Evolutionary conservation across 2,797 vertebrate genomes (phyloP).

Genomic region (Phoebastria nigripes): DNA sequence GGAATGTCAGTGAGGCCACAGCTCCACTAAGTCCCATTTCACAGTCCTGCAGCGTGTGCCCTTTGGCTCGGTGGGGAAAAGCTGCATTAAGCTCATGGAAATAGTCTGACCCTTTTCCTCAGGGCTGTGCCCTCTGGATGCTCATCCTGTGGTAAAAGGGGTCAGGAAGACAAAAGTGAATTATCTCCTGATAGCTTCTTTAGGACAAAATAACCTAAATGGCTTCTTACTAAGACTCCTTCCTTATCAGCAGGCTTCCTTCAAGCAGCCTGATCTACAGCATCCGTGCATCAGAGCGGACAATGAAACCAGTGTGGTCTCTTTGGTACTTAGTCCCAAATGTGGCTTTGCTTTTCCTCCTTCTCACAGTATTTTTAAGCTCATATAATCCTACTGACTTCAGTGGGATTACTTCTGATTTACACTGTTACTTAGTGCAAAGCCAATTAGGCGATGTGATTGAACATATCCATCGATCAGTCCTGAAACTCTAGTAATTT

Average conservation of each 20-base stretch:
- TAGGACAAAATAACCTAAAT: background rate
- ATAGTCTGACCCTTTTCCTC: background rate
- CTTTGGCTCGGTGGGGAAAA: background rate
- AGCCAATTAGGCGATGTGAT: background rate
- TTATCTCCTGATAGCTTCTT: background rate
- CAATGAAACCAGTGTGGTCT: background rate
- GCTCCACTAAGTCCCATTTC: background rate
- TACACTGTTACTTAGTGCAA: background rate
- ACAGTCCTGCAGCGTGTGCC: accelerated
- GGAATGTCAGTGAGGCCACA: background rate
- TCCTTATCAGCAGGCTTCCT: background rate
- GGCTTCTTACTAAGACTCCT: background rate
- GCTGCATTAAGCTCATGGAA: background rate
- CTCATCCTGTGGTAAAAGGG: background rate
- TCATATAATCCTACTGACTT: background rate
- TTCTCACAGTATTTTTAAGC: background rate
- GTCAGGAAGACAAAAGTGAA: background rate
- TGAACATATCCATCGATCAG: background rate
- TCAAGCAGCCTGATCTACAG: background rate
- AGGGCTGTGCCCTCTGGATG: background rate
- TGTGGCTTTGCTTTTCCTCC: background rate
- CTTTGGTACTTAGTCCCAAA: background rate
- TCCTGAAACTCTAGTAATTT: background rate
- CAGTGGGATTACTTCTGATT: background rate
- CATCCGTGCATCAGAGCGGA: background rate